Percentiles rank a stretch among this genome's conserved stretches.
phyloP scores from a whole-genome alignment of 2,888 invertebrate species.

The Cartodere bifasciata region DNA sequence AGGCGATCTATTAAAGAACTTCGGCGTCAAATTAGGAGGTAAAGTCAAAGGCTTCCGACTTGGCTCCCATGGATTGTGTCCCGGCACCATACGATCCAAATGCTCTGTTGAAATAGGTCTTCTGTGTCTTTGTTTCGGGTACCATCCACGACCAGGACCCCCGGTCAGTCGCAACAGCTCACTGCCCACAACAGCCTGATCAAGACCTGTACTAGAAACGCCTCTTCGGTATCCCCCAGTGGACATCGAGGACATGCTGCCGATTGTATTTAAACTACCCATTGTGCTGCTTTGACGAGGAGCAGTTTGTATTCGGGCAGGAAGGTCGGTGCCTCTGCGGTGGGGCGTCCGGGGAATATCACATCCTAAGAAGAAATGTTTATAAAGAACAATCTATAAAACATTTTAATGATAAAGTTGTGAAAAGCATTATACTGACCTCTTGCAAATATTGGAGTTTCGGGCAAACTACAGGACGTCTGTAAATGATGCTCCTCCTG shows the following conservation, averaged over 20 bases:
- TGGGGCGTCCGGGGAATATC: slow-evolving; percentile 77
- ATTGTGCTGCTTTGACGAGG: slow-evolving; percentile 50
- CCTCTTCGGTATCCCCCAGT: slow-evolving; percentile 24
- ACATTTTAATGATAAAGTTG: slow-evolving; percentile 19
- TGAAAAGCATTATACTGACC: slow-evolving; percentile 36
- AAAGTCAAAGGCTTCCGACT: slow-evolving; percentile 72
- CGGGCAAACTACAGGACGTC: slow-evolving; percentile 78
- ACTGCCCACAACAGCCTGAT: slow-evolving; percentile 53
- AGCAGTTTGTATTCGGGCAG: slow-evolving; percentile 41
- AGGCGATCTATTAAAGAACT: slow-evolving; percentile 81
- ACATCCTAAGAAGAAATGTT: slow-evolving; percentile 38
- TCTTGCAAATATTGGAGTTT: slow-evolving; percentile 76
- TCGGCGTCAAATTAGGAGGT: slow-evolving; percentile 78
- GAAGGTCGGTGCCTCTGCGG: slow-evolving; percentile 48
- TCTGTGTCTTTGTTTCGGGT: slow-evolving; percentile 54
- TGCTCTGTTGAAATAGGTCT: slow-evolving; percentile 79
- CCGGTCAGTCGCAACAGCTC: slow-evolving; percentile 67
- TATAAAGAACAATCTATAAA: slow-evolving; percentile 1
- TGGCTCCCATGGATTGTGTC: slow-evolving; percentile 41
- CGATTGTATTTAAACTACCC: slow-evolving; percentile 45
- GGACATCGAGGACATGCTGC: slow-evolving; percentile 30
- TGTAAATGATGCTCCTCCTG: slow-evolving; percentile 54
- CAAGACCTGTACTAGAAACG: slow-evolving; percentile 29
- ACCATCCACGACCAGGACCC: slow-evolving; percentile 77
- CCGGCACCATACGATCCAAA: slow-evolving; percentile 57